phyloP scores from a whole-genome alignment of 2,113 vertebrate species.

The Lutjanus erythropterus region DNA sequence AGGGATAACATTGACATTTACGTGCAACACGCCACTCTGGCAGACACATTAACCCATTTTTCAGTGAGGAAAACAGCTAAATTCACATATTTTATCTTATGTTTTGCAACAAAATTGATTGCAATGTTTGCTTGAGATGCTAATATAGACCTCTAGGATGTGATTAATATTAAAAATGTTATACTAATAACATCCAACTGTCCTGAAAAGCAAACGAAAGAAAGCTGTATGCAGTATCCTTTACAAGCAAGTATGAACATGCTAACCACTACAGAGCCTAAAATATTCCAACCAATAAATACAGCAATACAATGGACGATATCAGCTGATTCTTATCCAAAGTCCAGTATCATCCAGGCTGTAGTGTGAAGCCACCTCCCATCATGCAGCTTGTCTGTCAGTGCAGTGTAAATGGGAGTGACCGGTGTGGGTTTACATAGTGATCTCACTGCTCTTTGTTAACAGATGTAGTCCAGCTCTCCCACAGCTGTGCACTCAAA shows the following conservation, averaged over 20 bases:
- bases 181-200: neutral
- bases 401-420: constrained; percentile 40
- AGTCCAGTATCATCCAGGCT: neutral
- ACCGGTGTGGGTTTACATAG: constrained; percentile 54
- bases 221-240: neutral
- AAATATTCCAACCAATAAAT: neutral
- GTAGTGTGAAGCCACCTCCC: constrained; percentile 21
- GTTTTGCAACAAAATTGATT: neutral
- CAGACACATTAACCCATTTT: constrained; percentile 36
- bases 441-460: constrained; percentile 67
- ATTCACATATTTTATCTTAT: neutral
- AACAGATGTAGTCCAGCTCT: constrained; percentile 71
- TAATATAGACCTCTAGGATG: neutral
- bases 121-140: neutral
- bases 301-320: neutral
- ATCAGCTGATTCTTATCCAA: neutral
- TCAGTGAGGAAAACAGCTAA: constrained; percentile 25
- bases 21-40: constrained; percentile 44
- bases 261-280: neutral
- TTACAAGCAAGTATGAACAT: neutral
- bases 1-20: constrained; percentile 70
- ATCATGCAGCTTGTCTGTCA: constrained; percentile 52
- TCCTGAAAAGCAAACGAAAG: too few relatives aligned
- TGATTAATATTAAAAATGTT: neutral
- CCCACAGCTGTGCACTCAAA: constrained; percentile 78